Evolutionary conservation across 1,140 invertebrate species (phyloP), one percentile per base, ranked within the genome.

Genomic region (Drosophila sp.): DNA sequence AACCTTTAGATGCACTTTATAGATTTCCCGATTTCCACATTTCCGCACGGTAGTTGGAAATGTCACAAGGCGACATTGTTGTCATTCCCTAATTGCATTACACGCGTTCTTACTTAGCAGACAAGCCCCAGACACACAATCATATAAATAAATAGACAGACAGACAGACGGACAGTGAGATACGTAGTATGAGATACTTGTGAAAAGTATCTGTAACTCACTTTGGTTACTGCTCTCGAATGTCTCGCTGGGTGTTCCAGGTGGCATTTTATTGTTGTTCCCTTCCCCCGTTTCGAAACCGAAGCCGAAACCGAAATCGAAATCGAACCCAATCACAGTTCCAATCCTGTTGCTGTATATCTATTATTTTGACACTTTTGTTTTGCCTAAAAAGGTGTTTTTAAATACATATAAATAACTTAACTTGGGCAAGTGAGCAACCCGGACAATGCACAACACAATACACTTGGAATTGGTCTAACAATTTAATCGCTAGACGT

Each of bases 331-430:
- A 18, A 54, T 16, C 45, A 21, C 43, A 14, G 21, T 16, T 4
- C 21, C 38, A 57, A 29, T 43, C 25, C 21, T 27, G 7, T 5
- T 40, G 7, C 11, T 40, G 76, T 76, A 65, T 51, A 75, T 71
- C 82, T 63, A 48, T 67, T 89, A 74, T 83, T 89, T 87, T 87
- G 83, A 87, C 83, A 89, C 83, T 87, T 87, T 87, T 87, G 83
- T 87, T 72, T 78, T 66, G 83, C 56, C 76, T 82, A 79, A 87
- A 78, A 87, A 89, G 82, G 78, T 89, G 82, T 89, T 82, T 82
- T 89, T 66, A 78, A 87, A 67, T 67, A 78, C 78, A 75, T 81
- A 48, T 63, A 74, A 80, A 81, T 87, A 79, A 76, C 79, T 79
- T 79, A 81, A 81, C 71, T 86, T 81, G 11, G 54, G 4, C 36